These are phyloP conservation scores for Rhorus exstirpatorius DNA, from an alignment of 2,888 invertebrate species.

Conservation along the genomic window DNA sequence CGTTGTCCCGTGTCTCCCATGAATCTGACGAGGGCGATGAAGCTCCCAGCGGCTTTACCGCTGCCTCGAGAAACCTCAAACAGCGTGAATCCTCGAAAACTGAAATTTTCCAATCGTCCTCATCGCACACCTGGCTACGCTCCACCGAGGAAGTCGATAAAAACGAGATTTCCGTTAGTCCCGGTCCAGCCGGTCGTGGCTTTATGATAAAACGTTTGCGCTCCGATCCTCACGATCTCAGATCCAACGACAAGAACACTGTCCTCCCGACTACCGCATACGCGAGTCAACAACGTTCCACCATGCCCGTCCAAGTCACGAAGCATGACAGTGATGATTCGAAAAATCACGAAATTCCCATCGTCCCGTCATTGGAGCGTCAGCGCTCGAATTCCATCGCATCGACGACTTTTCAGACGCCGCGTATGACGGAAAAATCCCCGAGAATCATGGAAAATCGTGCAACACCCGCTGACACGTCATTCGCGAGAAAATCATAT, in stretches of 20 bases:
- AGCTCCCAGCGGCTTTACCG: background rate
- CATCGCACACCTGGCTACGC: conserved; percentile 44
- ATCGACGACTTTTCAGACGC: conserved; percentile 25
- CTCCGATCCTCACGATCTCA: conserved; percentile 34
- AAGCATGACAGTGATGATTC: conserved; percentile 39
- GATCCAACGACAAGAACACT: background rate
- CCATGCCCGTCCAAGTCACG: background rate
- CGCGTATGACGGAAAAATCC: conserved; percentile 24
- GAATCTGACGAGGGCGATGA: background rate
- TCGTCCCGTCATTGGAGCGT: conserved; percentile 49
- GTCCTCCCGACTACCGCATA: conserved; percentile 26
- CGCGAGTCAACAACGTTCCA: conserved; percentile 28
- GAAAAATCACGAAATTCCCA: conserved; percentile 16
- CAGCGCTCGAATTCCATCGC: conserved; percentile 32
- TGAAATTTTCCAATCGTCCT: conserved; percentile 30
- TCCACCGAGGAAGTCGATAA: conserved; percentile 64
- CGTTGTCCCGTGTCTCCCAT: background rate
- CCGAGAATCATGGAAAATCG: background rate
- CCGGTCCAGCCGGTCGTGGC: conserved; percentile 59
- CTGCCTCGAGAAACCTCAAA: background rate
- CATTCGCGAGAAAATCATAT: background rate
- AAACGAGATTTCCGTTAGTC: conserved; percentile 69
- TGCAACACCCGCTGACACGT: background rate
- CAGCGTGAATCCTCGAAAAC: conserved; percentile 41
- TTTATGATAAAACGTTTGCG: conserved; percentile 65